Evolutionary conservation across 2,888 invertebrate species (phyloP).

Genomic region (Torymus aiolomorphi): DNA sequence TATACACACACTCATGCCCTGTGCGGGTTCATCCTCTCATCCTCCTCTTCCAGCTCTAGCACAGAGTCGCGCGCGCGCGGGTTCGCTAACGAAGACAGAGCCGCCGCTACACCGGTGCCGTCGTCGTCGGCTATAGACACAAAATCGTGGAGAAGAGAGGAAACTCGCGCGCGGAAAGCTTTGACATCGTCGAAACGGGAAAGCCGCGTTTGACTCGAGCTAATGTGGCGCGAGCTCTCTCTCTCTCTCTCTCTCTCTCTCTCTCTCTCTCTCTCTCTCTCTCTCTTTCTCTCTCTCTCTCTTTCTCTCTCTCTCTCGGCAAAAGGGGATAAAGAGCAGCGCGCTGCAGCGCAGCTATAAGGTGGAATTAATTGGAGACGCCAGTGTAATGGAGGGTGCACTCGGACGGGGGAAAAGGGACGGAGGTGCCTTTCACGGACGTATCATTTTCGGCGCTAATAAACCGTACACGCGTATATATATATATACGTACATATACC

Average conservation of each 20-base stretch:
- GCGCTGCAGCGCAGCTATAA: slow-evolving; percentile 18
- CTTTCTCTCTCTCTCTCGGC: too few relatives aligned
- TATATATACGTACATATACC: too few relatives aligned
- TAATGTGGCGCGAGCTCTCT: slow-evolving; percentile 49
- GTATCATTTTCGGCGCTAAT: slow-evolving; percentile 47
- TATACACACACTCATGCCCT: too few relatives aligned
- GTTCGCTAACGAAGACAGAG: too few relatives aligned
- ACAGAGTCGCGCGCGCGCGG: too few relatives aligned
- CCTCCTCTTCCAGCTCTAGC: too few relatives aligned
- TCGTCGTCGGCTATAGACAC: too few relatives aligned
- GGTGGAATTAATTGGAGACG: slow-evolving; percentile 53
- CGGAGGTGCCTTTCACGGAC: not conserved
- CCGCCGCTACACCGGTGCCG: too few relatives aligned
- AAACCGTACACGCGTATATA: not conserved
- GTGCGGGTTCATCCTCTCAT: too few relatives aligned
- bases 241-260: slow-evolving; percentile 54
- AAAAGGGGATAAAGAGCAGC: slow-evolving; percentile 23
- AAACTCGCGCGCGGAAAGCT: slow-evolving; percentile 46
- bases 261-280: too few relatives aligned
- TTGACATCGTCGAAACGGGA: slow-evolving; percentile 53
- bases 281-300: too few relatives aligned
- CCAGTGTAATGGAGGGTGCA: slow-evolving; percentile 32
- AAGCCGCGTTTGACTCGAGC: slow-evolving; percentile 45
- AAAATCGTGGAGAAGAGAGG: not conserved
- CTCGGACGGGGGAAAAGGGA: not conserved